These are phyloP conservation scores for Ornithorhynchus anatinus DNA, from an alignment of 2,113 vertebrate species.

Conservation along the genomic window DNA sequence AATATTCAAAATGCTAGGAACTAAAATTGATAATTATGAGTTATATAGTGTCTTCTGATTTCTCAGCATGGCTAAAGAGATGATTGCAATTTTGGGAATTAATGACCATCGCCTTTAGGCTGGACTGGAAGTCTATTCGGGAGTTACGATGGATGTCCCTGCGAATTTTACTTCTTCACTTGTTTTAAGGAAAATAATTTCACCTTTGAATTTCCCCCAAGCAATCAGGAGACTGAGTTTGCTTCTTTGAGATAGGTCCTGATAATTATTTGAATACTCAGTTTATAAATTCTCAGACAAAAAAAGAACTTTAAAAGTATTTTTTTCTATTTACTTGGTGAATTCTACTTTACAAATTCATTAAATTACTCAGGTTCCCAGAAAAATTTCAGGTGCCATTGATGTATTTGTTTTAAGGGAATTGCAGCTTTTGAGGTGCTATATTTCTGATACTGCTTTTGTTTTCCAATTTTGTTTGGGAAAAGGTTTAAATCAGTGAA, in stretches of 20 bases:
- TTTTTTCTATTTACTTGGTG: too few species aligned
- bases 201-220: conserved; percentile 57
- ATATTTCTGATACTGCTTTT: too few species aligned
- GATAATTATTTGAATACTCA: neutral
- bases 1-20: neutral
- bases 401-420: too few species aligned
- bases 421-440: too few species aligned
- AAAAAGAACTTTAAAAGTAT: too few species aligned
- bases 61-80: conserved; percentile 51
- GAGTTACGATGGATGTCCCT: conserved; percentile 31
- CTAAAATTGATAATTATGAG: neutral
- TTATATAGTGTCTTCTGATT: neutral
- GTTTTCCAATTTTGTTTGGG: conserved; percentile 21
- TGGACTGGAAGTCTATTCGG: conserved; percentile 34
- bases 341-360: too few species aligned
- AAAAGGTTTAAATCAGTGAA: conserved; percentile 7
- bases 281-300: too few species aligned
- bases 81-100: conserved; percentile 58
- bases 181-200: conserved; percentile 48
- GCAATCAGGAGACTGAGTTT: conserved; percentile 48
- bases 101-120: conserved; percentile 52
- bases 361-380: too few species aligned
- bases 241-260: conserved; percentile 48
- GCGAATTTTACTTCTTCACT: conserved; percentile 29
- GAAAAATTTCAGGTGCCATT: too few species aligned